These are phyloP conservation scores for Carterocephalus palaemon DNA, from an alignment of 2,888 invertebrate species.

Conservation along the genomic window DNA sequence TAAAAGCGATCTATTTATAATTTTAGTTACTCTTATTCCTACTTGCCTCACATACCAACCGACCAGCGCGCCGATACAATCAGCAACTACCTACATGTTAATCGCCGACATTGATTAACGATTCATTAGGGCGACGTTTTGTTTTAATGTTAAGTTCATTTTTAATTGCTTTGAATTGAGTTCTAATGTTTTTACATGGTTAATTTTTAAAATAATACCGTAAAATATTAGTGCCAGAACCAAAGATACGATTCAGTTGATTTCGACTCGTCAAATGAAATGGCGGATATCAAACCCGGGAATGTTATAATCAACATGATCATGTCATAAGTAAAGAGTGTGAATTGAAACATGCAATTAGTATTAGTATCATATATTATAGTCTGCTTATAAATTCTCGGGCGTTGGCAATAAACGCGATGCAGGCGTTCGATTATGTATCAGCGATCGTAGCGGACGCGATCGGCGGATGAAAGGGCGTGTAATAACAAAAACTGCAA, in stretches of 20 bases:
- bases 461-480: conserved; percentile 36
- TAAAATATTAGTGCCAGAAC: no score
- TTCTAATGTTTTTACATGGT: not conserved
- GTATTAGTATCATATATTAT: conserved; percentile 1
- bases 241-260: no score
- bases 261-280: no score
- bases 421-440: conserved; percentile 27
- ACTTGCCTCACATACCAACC: no score
- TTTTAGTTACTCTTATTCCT: conserved; percentile 5
- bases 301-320: no score
- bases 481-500: conserved; percentile 49
- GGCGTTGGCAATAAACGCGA: conserved; percentile 26
- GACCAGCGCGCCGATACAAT: conserved; percentile 11
- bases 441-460: conserved; percentile 29
- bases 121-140: conserved; percentile 20
- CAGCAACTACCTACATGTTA: conserved; percentile 10
- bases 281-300: no score
- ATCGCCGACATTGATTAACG: conserved; percentile 17
- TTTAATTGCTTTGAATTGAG: not conserved
- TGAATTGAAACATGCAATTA: conserved; percentile 5
- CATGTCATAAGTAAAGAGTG: no score
- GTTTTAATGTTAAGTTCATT: conserved; percentile 10
- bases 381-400: conserved; percentile 11
- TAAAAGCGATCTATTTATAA: not conserved
- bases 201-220: no score